phyloP scores from a whole-genome alignment of 2,113 vertebrate species.

The Prochilodus magdalenae region DNA sequence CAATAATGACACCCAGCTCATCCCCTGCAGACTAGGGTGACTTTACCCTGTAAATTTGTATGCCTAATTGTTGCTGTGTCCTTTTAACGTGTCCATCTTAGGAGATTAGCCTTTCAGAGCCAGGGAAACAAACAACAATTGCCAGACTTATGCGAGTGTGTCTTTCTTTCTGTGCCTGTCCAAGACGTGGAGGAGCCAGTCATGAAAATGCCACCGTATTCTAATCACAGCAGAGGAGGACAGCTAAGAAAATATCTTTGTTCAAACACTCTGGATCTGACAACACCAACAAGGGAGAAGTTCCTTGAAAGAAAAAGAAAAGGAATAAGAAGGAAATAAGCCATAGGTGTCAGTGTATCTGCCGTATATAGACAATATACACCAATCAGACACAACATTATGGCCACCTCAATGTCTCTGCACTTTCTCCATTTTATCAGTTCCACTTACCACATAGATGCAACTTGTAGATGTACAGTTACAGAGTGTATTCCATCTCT shows the following conservation, averaged over 20 bases:
- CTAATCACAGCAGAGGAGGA: conserved; percentile 4
- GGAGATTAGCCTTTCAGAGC: conserved; percentile 31
- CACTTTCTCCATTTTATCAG: too few species aligned
- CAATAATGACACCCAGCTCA: conserved; percentile 36
- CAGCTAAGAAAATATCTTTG: conserved; percentile 5
- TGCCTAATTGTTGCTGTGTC: conserved; percentile 53
- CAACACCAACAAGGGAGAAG: neutral
- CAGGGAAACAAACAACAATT: conserved; percentile 12
- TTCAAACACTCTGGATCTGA: neutral
- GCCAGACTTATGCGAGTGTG: neutral
- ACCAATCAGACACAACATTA: too few species aligned
- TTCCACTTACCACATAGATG: too few species aligned
- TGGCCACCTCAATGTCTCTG: too few species aligned
- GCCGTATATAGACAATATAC: too few species aligned
- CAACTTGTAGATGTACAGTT: too few species aligned
- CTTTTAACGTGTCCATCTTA: conserved; percentile 36
- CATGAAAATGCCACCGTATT: conserved; percentile 16
- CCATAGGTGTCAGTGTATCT: neutral
- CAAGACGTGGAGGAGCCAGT: neutral
- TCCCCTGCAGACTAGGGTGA: conserved; percentile 42
- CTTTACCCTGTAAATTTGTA: conserved; percentile 42
- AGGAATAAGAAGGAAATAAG: neutral
- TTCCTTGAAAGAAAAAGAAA: neutral
- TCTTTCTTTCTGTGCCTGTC: conserved; percentile 16
- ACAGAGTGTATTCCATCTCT: too few species aligned